Percentiles rank a stretch among this genome's conserved stretches.
phyloP scores from a whole-genome alignment of 1,140 invertebrate genomes.

The Drosophila pachea region DNA sequence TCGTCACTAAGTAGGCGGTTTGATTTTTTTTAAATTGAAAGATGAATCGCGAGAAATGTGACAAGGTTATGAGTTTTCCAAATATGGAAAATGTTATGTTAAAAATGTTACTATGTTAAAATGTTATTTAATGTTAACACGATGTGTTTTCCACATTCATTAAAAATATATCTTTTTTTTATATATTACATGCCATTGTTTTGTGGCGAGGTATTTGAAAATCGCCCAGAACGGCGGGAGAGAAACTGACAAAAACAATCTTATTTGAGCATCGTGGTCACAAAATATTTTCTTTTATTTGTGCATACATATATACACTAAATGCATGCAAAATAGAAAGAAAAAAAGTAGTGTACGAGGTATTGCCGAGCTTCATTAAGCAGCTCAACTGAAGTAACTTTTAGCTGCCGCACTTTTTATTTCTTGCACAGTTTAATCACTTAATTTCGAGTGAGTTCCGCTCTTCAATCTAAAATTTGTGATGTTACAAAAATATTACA shows the following conservation, averaged over 20 bases:
- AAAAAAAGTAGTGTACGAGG: conserved; percentile 1
- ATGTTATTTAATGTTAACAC: neutral
- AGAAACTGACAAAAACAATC: neutral
- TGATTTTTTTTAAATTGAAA: neutral
- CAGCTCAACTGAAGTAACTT: conserved; percentile 14
- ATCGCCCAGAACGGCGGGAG: neutral
- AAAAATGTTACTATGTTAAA: too few relatives aligned
- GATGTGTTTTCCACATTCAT: too few relatives aligned
- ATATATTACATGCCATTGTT: too few relatives aligned
- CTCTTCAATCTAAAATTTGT: conserved; percentile 15
- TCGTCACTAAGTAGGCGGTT: neutral
- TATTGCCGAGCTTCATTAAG: conserved; percentile 12
- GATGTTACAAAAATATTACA: conserved; percentile 26
- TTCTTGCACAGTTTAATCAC: conserved; percentile 23
- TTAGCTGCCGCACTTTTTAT: conserved; percentile 22
- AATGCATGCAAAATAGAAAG: conserved; percentile 2
- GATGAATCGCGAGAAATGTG: neutral
- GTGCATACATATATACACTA: neutral
- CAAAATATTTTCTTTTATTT: conserved; percentile 11
- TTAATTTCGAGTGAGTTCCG: neutral
- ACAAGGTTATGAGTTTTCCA: too few relatives aligned
- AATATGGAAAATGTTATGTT: too few relatives aligned
- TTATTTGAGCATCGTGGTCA: conserved; percentile 8
- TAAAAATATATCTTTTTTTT: too few relatives aligned
- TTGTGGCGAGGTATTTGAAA: neutral